Evolutionary conservation across 2,797 vertebrate genomes (phyloP).

Genomic region (Loriculus beryllinus): DNA sequence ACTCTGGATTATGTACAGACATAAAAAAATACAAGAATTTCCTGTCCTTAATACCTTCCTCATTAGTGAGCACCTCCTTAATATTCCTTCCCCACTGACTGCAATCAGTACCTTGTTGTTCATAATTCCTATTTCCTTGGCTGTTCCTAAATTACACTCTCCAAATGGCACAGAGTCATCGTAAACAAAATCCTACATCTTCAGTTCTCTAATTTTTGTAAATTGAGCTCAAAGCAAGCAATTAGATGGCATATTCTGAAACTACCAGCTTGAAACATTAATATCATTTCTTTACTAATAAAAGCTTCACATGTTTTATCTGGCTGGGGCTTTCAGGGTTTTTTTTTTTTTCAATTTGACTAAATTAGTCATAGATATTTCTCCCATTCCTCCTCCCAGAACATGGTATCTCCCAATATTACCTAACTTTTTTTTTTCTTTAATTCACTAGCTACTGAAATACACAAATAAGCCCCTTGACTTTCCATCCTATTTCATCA

Average conservation of each 20-base stretch:
- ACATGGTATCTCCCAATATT: neutral
- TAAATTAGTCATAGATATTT: neutral
- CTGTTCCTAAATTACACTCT: slow-evolving; percentile 54
- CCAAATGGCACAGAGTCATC: slow-evolving; percentile 54
- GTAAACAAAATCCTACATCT: slow-evolving; percentile 65
- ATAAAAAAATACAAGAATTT: slow-evolving; percentile 47
- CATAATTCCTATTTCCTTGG: slow-evolving; percentile 64
- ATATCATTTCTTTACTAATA: slow-evolving; percentile 59
- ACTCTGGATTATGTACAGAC: slow-evolving; percentile 36
- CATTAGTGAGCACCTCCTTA: slow-evolving; percentile 50
- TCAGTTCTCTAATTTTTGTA: slow-evolving; percentile 59
- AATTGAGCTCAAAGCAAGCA: slow-evolving; percentile 54
- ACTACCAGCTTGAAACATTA: slow-evolving; percentile 55
- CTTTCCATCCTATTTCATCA: neutral
- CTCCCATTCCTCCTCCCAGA: neutral
- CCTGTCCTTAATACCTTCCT: slow-evolving; percentile 55
- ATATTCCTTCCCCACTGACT: slow-evolving; percentile 57
- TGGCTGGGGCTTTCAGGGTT: neutral
- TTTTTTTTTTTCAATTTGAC: neutral
- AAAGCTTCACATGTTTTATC: slow-evolving; percentile 34
- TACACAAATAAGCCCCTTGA: neutral
- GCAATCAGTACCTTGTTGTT: slow-evolving; percentile 66
- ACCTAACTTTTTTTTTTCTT: neutral
- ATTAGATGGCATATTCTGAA: slow-evolving; percentile 56
- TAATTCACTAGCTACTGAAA: neutral